phyloP scores from a whole-genome alignment of 2,113 vertebrate species.

The Tragelaphus buxtoni region DNA sequence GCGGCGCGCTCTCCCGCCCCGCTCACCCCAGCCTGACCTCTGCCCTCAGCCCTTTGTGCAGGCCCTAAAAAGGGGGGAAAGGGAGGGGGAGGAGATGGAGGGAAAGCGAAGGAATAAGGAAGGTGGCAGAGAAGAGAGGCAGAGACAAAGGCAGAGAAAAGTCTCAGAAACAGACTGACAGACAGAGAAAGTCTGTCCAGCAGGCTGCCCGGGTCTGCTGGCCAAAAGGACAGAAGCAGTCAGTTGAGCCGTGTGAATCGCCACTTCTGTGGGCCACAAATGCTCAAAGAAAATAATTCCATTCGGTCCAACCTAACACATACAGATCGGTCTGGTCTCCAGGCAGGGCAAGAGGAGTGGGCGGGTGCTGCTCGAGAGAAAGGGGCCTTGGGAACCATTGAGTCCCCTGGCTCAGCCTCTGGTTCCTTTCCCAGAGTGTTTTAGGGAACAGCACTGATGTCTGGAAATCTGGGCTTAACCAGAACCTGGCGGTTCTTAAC shows the following conservation, averaged over 20 bases:
- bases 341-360: neutral
- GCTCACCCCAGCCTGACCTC: slow-evolving; percentile 50
- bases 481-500: neutral
- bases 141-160: neutral
- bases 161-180: neutral
- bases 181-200: neutral
- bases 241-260: neutral
- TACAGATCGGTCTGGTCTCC: neutral
- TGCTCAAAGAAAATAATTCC: neutral
- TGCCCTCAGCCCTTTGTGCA: slow-evolving; percentile 40
- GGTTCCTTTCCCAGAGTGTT: neutral
- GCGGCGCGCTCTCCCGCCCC: neutral
- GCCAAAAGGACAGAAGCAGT: neutral
- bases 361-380: neutral
- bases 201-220: neutral
- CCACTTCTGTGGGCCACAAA: neutral
- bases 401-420: neutral
- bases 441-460: neutral
- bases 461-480: neutral
- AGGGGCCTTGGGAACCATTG: neutral
- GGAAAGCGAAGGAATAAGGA: neutral
- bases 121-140: neutral
- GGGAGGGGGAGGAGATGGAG: neutral
- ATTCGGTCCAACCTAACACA: neutral
- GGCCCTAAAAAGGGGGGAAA: neutral